A percentile compares a stretch with the other conserved stretches of the same genome.
Evolutionary conservation across 1,140 invertebrate genomes (phyloP).

Genomic region (Helicoverpa armigera): DNA sequence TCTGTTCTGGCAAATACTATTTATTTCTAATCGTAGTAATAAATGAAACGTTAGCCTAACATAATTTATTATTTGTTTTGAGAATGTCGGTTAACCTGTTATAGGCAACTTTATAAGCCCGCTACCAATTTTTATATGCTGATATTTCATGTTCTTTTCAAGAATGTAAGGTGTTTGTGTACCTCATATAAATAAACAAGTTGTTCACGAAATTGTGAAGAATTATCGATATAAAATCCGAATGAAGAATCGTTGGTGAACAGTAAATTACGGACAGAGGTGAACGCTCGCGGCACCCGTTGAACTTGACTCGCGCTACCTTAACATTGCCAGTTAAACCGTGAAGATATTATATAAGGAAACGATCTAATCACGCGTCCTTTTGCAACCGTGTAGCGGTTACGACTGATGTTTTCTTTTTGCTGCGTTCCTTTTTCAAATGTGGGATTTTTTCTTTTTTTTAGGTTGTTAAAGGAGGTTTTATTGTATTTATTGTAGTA

Average conservation of each 20-base stretch:
- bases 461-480: not conserved
- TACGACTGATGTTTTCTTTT: not conserved
- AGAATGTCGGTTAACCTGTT: too few relatives aligned
- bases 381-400: constrained; percentile 1
- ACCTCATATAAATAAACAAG: too few relatives aligned
- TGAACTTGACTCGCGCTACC: constrained; percentile 78
- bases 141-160: too few relatives aligned
- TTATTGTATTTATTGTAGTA: not conserved
- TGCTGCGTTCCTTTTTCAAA: not conserved
- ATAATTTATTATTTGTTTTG: too few relatives aligned
- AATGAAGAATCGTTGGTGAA: constrained; percentile 35
- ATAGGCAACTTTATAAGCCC: too few relatives aligned
- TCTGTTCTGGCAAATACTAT: too few relatives aligned
- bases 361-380: constrained; percentile 46
- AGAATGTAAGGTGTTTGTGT: too few relatives aligned
- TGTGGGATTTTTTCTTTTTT: not conserved
- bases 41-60: too few relatives aligned
- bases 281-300: constrained; percentile 66
- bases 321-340: constrained; percentile 62
- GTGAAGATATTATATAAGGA: constrained; percentile 52
- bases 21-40: too few relatives aligned
- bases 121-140: too few relatives aligned
- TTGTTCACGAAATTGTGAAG: too few relatives aligned
- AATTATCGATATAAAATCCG: not conserved
- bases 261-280: constrained; percentile 53